Conservation (phyloP, 2,797 vertebrate species). For the Lutjanus campechanus region DNA sequence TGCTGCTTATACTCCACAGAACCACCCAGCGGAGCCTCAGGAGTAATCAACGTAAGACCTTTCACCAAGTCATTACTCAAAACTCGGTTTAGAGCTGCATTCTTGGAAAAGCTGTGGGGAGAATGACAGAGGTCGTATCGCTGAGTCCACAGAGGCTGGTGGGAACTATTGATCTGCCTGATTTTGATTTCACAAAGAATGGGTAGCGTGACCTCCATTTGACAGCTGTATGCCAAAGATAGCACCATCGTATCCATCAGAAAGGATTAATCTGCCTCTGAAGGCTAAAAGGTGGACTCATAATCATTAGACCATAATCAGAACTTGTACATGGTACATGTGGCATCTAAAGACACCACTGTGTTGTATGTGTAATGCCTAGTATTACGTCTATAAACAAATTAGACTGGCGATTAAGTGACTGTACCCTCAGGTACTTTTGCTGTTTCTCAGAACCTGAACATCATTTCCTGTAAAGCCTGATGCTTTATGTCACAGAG, state of each 20-base stretch:
- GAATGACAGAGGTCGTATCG: constrained; percentile 20
- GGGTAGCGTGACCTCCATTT: constrained; percentile 35
- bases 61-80: constrained; percentile 44
- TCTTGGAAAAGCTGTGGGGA: constrained; percentile 31
- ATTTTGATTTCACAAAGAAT: constrained; percentile 39
- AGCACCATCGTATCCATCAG: constrained; percentile 4
- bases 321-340: background rate
- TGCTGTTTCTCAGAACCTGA: background rate
- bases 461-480: background rate
- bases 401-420: background rate
- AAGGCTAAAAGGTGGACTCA: background rate
- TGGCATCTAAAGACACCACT: background rate
- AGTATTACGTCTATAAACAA: background rate
- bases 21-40: constrained; percentile 14
- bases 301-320: constrained; percentile 17
- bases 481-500: background rate
- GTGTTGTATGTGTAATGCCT: background rate
- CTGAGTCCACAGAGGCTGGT: background rate
- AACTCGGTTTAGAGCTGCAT: constrained; percentile 13
- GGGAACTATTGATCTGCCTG: constrained; percentile 44
- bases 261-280: constrained; percentile 1
- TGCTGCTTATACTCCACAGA: constrained; percentile 22
- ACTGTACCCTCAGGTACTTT: background rate
- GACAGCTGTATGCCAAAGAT: constrained; percentile 31
- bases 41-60: constrained; percentile 52